A percentile compares a stretch with the other conserved stretches of the same genome.
phyloP scores from a whole-genome alignment of 2,888 invertebrate genomes.

The Diarsia mendica region DNA sequence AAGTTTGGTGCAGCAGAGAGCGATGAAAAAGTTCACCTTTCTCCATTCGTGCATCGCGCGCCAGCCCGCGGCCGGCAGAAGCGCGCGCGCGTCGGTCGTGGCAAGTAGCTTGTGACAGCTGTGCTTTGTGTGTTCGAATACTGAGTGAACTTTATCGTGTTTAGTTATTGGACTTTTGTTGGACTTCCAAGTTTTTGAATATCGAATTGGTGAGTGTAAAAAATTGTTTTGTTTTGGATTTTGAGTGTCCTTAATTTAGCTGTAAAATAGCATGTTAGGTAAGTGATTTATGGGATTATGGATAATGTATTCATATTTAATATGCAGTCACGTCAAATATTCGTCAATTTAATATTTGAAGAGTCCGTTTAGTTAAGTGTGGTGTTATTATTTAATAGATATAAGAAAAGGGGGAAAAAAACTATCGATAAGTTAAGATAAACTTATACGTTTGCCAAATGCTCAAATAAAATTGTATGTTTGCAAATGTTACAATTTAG shows the following conservation, averaged over 20 bases:
- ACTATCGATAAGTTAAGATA: not conserved
- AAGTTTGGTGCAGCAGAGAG: slow-evolving; percentile 57
- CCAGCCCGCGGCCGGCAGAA: slow-evolving; percentile 43
- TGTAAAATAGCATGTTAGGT: not conserved
- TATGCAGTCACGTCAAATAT: not conserved
- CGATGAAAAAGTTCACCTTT: slow-evolving; percentile 65
- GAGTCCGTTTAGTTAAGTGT: slow-evolving; percentile 23
- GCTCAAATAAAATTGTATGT: not conserved
- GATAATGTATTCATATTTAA: not conserved
- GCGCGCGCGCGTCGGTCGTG: slow-evolving; percentile 56
- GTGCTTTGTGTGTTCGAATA: slow-evolving; percentile 53
- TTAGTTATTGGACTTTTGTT: slow-evolving; percentile 57
- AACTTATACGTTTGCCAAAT: not conserved
- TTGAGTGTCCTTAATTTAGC: not conserved
- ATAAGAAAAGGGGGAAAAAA: no score
- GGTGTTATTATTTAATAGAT: slow-evolving; percentile 24
- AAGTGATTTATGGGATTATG: not conserved
- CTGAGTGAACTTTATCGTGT: slow-evolving; percentile 62
- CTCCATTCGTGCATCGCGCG: slow-evolving; percentile 52
- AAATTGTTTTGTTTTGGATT: not conserved
- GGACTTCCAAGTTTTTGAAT: slow-evolving; percentile 18
- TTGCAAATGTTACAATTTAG: not conserved
- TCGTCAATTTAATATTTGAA: slow-evolving; percentile 26
- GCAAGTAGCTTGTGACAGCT: slow-evolving; percentile 31
- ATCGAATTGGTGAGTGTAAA: slow-evolving; percentile 41